Evolutionary conservation across 2,888 invertebrate genomes (phyloP).

Genomic region (Myopa tessellatipennis): DNA sequence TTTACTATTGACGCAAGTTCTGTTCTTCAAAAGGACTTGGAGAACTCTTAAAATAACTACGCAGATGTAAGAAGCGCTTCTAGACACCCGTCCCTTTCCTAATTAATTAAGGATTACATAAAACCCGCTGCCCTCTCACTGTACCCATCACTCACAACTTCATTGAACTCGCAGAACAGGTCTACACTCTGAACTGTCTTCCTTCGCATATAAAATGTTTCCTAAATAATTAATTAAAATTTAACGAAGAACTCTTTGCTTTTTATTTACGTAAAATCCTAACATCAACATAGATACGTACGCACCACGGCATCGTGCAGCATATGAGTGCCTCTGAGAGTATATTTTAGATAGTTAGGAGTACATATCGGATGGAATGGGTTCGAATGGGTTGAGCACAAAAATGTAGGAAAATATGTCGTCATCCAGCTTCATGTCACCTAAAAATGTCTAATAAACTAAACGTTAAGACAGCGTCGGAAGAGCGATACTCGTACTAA

Average conservation of each 20-base stretch:
- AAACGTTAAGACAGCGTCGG: neutral
- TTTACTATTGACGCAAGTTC: no score
- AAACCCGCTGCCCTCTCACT: neutral
- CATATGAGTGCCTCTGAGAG: neutral
- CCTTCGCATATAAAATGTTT: constrained; percentile 47
- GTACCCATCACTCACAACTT: neutral
- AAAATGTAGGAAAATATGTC: constrained; percentile 14
- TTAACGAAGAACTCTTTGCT: constrained; percentile 67
- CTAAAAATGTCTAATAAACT: constrained; percentile 24
- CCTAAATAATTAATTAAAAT: constrained; percentile 67
- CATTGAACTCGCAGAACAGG: neutral
- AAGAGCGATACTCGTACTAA: constrained; percentile 1
- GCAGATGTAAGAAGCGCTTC: no score
- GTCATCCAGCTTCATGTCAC: neutral
- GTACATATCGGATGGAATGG: neutral
- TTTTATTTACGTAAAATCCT: constrained; percentile 55
- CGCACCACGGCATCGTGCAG: neutral
- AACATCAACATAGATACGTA: neutral
- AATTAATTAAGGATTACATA: constrained; percentile 24
- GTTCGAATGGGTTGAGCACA: neutral
- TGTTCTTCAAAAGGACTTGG: no score
- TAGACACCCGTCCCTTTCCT: neutral
- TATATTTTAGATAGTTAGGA: neutral
- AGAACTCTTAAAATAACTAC: no score
- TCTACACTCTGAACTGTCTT: neutral